phyloP scores from a whole-genome alignment of 2,113 vertebrate species.

The Sarotherodon lohbergeri region DNA sequence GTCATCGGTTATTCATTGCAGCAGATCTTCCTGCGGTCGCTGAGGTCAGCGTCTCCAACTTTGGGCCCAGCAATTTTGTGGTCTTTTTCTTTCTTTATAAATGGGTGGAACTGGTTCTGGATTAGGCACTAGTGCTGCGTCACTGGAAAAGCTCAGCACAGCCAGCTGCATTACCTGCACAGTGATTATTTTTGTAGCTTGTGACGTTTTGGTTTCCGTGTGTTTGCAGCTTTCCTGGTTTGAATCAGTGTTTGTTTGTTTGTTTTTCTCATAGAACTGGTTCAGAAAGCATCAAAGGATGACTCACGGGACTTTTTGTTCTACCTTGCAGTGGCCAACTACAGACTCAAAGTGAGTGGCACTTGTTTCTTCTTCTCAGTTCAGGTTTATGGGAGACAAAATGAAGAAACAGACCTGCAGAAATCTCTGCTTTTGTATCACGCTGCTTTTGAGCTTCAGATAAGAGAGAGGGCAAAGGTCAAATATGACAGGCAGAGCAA shows the following conservation, averaged over 20 bases:
- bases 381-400: background rate
- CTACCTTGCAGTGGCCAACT: slow-evolving; percentile 84
- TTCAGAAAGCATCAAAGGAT: slow-evolving; percentile 79
- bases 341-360: slow-evolving; percentile 82
- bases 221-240: background rate
- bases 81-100: background rate
- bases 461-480: background rate
- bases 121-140: background rate
- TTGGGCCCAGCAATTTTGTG: background rate
- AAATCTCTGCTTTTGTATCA: background rate
- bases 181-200: background rate
- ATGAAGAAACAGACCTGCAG: background rate
- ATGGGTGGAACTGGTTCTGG: background rate
- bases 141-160: background rate
- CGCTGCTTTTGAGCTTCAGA: background rate
- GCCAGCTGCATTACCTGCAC: background rate
- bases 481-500: background rate
- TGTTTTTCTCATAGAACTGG: slow-evolving; percentile 70
- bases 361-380: background rate
- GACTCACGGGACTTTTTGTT: slow-evolving; percentile 87
- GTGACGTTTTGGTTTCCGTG: background rate
- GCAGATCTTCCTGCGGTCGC: background rate
- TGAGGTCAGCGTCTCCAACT: background rate
- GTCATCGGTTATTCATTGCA: background rate
- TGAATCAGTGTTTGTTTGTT: background rate